Evolutionary conservation across 2,888 invertebrate genomes (phyloP).

Genomic region (Torymus texanus): DNA sequence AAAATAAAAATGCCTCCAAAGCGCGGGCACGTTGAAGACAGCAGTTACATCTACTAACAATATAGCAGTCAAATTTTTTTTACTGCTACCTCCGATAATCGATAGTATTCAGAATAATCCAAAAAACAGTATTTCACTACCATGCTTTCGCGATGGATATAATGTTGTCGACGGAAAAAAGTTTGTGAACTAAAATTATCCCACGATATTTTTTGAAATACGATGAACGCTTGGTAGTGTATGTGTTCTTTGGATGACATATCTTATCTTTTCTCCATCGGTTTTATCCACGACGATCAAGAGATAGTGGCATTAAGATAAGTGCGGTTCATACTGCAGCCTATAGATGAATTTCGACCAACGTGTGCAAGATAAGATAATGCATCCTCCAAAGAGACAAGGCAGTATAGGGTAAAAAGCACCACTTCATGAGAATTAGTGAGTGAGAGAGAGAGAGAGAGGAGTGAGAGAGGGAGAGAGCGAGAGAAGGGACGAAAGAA

Average conservation of each 20-base stretch:
- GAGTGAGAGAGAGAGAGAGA: background rate
- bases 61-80: slow-evolving; percentile 19
- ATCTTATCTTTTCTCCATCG: slow-evolving; percentile 18
- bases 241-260: slow-evolving; percentile 26
- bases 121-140: slow-evolving; percentile 7
- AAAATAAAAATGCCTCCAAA: slow-evolving; percentile 14
- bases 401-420: slow-evolving; percentile 4
- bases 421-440: slow-evolving; percentile 29
- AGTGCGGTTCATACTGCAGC: slow-evolving; percentile 28
- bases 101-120: slow-evolving; percentile 10
- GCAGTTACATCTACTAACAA: slow-evolving; percentile 4
- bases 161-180: background rate
- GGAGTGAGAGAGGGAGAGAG: slow-evolving; percentile 1
- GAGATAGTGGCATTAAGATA: slow-evolving; percentile 7
- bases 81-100: slow-evolving; percentile 17
- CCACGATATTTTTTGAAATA: background rate
- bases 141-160: no score
- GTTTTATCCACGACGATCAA: slow-evolving; percentile 42
- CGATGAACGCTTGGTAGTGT: background rate
- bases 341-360: background rate
- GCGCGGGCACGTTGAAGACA: slow-evolving; percentile 4
- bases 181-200: background rate
- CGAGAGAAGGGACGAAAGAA: background rate
- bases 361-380: slow-evolving; percentile 16
- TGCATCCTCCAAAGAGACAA: slow-evolving; percentile 3